Percentiles rank a stretch among this genome's conserved stretches.
Evolutionary conservation across 2,113 vertebrate species (phyloP).

Genomic region (Phodopus roborovskii): DNA sequence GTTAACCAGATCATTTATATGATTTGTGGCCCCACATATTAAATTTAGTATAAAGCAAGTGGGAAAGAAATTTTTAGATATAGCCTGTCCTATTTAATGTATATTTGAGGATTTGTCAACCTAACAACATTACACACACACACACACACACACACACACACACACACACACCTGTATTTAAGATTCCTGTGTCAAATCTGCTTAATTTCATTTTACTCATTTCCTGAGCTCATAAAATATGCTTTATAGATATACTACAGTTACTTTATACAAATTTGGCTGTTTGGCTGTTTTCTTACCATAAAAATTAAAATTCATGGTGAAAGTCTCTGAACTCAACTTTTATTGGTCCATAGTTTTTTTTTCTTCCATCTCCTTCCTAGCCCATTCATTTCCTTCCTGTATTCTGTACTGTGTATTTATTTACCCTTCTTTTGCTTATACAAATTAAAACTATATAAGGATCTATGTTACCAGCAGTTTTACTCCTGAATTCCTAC

Average conservation of each 20-base stretch:
- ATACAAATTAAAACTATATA: background rate
- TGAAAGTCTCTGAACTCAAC: background rate
- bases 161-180: background rate
- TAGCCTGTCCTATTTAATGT: background rate
- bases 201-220: background rate
- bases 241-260: background rate
- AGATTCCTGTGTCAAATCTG: background rate
- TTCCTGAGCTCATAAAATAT: background rate
- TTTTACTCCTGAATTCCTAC: background rate
- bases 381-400: background rate
- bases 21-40: background rate
- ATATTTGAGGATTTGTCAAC: background rate
- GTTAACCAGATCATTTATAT: background rate
- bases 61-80: background rate
- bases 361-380: background rate
- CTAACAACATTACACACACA: background rate
- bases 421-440: background rate
- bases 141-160: too few relatives aligned
- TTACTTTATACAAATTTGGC: background rate
- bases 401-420: background rate
- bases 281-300: background rate
- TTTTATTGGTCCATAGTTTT: background rate
- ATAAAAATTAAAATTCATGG: background rate
- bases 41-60: background rate
- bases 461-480: background rate